Evolutionary conservation across 2,113 vertebrate species (phyloP), one percentile per base, ranked within the genome.

Genomic region (Istiophorus platypterus): DNA sequence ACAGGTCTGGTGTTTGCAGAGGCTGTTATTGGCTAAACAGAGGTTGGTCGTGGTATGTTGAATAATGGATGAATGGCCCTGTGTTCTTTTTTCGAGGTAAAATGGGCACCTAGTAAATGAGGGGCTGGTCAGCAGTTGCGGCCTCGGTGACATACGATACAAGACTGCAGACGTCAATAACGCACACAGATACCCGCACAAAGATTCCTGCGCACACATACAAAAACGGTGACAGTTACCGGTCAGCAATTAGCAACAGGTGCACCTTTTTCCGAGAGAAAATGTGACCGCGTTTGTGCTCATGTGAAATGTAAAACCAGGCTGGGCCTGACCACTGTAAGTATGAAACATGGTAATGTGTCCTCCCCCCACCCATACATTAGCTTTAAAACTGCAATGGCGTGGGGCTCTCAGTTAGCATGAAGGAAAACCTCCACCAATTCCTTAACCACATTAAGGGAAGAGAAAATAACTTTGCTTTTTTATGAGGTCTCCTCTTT

Each of bases 11-110:
- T 66, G 81, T 81, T 90, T 81, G 65, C 68, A 72, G 14, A 86
- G 72, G 86, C 86, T 87, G 81, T 81, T 85, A 88, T 84, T 92
- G 87, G 86, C 84, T 85, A 89, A 92, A 90, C 87, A 88, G 82
- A 79, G 92, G 90, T 73, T 80, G 76, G 52, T 80, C 81, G 76
- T 93, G 67, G 79, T 77, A 70, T 57, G 64, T 24, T 85, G 86
- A 92, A 91, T 91, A 93, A 92, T 89, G 85, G 84, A 89, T 81
- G 89, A 89, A 81, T 88, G 86, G 80, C 63, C 81, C 74, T n/a
- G 27, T 20, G 56, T 88, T 88, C 61, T 69, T 82, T 82, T 86
- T 87, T 83, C 12, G 0, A 86, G 87, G 72, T 85, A 82, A 92
- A 90, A 84, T 70, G 72, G 79, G 81, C 67, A 72, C 26, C 59